Evolutionary conservation across 2,797 vertebrate species (phyloP).

Genomic region (Trematomus bernacchii): DNA sequence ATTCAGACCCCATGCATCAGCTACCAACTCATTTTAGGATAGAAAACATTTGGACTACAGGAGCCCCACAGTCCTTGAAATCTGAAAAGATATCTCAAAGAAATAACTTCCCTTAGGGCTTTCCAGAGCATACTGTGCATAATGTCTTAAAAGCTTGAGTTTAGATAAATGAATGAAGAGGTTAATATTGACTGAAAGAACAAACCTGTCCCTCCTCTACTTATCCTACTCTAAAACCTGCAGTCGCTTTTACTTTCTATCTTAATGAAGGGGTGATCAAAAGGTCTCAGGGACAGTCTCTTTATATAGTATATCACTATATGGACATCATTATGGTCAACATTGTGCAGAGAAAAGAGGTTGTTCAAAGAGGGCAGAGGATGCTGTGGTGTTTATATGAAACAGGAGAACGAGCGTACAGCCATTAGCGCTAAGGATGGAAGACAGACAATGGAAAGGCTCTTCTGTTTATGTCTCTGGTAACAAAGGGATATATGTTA

Average conservation of each 20-base stretch:
- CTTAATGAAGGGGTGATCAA: neutral
- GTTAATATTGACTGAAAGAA: neutral
- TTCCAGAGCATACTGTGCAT: neutral
- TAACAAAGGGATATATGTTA: conserved; percentile 43
- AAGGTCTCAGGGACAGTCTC: neutral
- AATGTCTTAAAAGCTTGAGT: neutral
- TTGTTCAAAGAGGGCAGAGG: conserved; percentile 1
- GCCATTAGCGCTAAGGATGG: conserved; percentile 35
- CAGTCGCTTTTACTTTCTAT: neutral
- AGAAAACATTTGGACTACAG: neutral
- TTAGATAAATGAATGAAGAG: neutral
- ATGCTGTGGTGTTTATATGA: conserved; percentile 20
- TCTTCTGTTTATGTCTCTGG: conserved; percentile 44
- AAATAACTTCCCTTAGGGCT: neutral
- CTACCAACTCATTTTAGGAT: neutral
- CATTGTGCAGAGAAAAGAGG: neutral
- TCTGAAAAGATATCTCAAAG: neutral
- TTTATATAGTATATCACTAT: neutral
- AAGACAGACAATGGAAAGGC: conserved; percentile 30
- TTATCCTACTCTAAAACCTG: neutral
- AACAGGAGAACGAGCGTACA: neutral
- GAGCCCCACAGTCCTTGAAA: neutral
- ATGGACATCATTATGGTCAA: neutral
- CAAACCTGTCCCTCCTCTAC: neutral
- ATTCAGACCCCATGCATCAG: neutral